Base-by-base conservation (phyloP, 2,797 vertebrate genomes). In the Spinibarbus caldwelli region DNA sequence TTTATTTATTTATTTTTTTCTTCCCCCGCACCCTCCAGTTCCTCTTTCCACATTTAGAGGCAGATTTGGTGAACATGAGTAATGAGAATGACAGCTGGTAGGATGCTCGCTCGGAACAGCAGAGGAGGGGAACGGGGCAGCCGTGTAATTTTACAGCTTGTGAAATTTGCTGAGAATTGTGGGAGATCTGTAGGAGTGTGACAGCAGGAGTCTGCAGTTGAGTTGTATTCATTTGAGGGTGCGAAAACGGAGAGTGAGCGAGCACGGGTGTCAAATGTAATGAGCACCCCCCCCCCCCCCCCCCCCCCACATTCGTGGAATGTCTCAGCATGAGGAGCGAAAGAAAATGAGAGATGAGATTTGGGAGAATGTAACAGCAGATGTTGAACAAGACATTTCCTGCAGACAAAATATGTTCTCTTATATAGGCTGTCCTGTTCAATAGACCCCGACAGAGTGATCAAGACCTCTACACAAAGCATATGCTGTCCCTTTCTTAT, bases 121-220 rank as follows among this genome's bases (percentile, higher is more conserved):
- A 71, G 76, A 75, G 78, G 47, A 36, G 79, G 76, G 45, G 57
- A 81, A 83, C 34, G 67, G 77, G 73, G 77, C 45, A 72, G 41
- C 54, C 36, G 11, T 64, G 84, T 67, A 87, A 84, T 79, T 75
- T 79, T 85, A 34, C 38, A 75, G 71, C 85, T 80, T 83, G 86
- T 80, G 85, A 80, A 80, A 71, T 85, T 84, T 78, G 78, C 73
- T 31, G 36, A 78, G 62, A 68, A 78, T 57, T 70, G 73, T 83
- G 72, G 72, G 43, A 83, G 29, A 68, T 72, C 81, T 59, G 82
- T 83, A 83, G 81, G 86, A 71, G 85, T 11, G 10, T 26, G 15
- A 77, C 6, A 76, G 29, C 78, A 34, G 80, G 66, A 67, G 73
- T 83, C 26, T 85, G 36, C 19, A 75, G 52, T 26, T 38, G 79